Conservation (phyloP, 2,797 vertebrate species). For the Nyctibius grandis region DNA sequence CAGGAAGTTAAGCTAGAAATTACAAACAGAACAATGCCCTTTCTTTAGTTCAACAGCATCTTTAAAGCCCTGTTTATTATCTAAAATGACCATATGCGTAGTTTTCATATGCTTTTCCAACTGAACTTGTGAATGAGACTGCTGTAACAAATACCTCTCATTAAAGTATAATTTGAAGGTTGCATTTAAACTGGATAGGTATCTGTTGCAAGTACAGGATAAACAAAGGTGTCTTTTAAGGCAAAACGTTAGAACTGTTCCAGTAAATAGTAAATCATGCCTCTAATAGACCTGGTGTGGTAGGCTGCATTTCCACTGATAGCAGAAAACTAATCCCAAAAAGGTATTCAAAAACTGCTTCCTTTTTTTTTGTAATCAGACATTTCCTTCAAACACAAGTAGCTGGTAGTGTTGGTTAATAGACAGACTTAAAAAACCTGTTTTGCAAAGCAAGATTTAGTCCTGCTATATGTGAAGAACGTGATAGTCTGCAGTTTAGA, state of each 20-base stretch:
- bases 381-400: background rate
- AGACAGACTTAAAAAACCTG: background rate
- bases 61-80: background rate
- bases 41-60: background rate
- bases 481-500: background rate
- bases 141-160: constrained; percentile 44
- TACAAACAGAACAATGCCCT: background rate
- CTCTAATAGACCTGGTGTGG: background rate
- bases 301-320: background rate
- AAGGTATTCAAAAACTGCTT: background rate
- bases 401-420: background rate
- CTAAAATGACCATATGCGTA: background rate
- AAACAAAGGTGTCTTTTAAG: background rate
- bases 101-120: background rate
- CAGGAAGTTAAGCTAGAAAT: background rate
- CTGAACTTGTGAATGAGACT: background rate
- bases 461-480: background rate
- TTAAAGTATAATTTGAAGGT: constrained; percentile 47
- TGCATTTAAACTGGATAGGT: background rate
- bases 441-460: background rate
- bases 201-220: background rate
- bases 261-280: background rate
- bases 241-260: background rate
- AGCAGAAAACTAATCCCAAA: background rate
- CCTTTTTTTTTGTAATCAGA: background rate